Base-by-base conservation (phyloP, 2,888 invertebrate genomes). In the Lucinisca nassula region DNA sequence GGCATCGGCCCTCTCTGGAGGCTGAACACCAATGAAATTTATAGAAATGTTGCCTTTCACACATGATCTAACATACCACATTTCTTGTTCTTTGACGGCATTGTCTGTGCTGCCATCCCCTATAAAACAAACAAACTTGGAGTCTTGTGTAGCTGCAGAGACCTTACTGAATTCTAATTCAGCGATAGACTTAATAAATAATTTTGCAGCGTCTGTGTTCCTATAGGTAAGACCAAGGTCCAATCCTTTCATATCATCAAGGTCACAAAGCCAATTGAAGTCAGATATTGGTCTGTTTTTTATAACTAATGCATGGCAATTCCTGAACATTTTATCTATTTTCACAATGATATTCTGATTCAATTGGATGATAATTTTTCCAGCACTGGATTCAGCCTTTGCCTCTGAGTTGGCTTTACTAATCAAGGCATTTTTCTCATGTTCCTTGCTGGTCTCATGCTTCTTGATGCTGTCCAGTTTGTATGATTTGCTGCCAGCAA, bases 31-130 rank as follows among this genome's bases (percentile, higher is more conserved):
- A 14, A 77, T 37, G 35, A 82, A 82, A 2, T 38, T 40, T 3
- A 77, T 55, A 27, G 32, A 35, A 49, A 86, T 86, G 38, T 76
- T 32, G 24, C 89, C 86, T 14, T 49, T 30, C 12, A 3, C 24
- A 79, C 79, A 84, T 17, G 73, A 40, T 14, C 85, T 30, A 0
- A 40, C 40, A 67, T 75, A 89, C 89, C 82, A 86, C 82, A 89
- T 87, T 61, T 88, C 88, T 37, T 88, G 88, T 61, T 88, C 88
- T 14, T 77, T 61, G 17, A 87, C 58, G 58, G 77, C 24, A 10
- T 38, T 27, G 45, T 87, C 87, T 10, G 84, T 87, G 32, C 84
- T 84, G 0, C 88, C 88, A 76, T 88, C 88, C 24, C 84, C 82
- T 6, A 88, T 88, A 8, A 85, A 14, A 73, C 76, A 76, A 0